Evolutionary conservation across 2,113 vertebrate genomes (phyloP), one percentile per base, ranked within the genome.

Genomic region (Pionites leucogaster): DNA sequence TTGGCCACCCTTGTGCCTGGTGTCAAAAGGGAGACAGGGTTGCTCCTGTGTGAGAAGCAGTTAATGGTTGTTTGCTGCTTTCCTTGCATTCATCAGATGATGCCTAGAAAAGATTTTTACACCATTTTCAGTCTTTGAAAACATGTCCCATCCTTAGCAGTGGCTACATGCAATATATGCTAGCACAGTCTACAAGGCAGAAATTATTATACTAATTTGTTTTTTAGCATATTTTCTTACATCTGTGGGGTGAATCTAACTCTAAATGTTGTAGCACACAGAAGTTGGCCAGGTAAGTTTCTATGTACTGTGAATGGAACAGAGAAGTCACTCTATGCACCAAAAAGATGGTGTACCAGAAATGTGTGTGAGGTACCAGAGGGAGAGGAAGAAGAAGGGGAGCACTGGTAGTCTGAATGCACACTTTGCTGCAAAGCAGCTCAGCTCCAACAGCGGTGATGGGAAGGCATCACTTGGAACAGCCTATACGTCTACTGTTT

Each of bases 401-500:
- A 63, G 29, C 14, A 35, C 24, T 49, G 55, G 39, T 31, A 17
- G 23, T 72, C 44, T 0, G 0, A 62, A 4, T 12, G 33, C 24
- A 23, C 14, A 11, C 17, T 53, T 18, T 37, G 37, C n/a, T 72
- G 63, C 57, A 83, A 41, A 80, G 57, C 47, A 59, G 37, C 42
- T 76, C 42, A 41, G 25, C 39, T 50, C 59, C 68, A 91, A 23
- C 31, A 79, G 24, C 1, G 2, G 18, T 3, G 16, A 17, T 25
- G 33, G 39, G 67, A 64, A 88, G 25, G 19, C 0, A 1, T 15
- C 39, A 6, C 46, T 53, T 20, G 10, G 27, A 57, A 16, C 27
- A 77, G 49, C 31, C 59, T 19, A 1, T 1, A 20, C 7, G 31
- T 55, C 23, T 13, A 27, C 17, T 77, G 14, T 74, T 91, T 55